phyloP scores from a whole-genome alignment of 1,140 invertebrate genomes.

The Sogatella furcifera region DNA sequence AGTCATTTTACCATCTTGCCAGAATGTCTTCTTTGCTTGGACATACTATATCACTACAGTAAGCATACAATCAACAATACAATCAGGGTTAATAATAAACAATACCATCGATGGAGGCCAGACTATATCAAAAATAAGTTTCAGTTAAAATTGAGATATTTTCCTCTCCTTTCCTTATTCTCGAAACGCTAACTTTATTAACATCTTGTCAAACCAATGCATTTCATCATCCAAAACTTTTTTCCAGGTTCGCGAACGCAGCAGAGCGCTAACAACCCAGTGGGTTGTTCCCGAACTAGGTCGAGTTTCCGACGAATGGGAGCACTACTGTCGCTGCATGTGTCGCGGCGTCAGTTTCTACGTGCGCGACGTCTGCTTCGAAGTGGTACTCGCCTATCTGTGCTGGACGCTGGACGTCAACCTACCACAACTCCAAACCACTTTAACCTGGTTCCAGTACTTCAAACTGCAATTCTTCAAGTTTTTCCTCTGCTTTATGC shows the following conservation, averaged over 20 bases:
- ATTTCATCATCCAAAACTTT: not conserved
- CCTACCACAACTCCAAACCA: slow-evolving; percentile 26
- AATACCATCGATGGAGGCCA: too few relatives aligned
- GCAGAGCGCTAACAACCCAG: slow-evolving; percentile 30
- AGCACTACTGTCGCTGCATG: slow-evolving; percentile 36
- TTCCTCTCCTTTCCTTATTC: too few relatives aligned
- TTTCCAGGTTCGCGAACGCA: slow-evolving; percentile 22
- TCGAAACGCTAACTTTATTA: too few relatives aligned
- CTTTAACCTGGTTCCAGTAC: slow-evolving; percentile 24
- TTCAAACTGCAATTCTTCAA: slow-evolving; percentile 18
- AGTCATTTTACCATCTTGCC: too few relatives aligned
- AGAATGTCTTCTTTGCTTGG: too few relatives aligned
- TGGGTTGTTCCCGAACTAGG: slow-evolving; percentile 34
- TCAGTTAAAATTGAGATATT: too few relatives aligned
- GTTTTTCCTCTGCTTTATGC: slow-evolving; percentile 17
- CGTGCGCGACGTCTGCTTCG: slow-evolving; percentile 27
- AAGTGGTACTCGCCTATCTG: slow-evolving; percentile 27
- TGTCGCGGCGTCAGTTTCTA: slow-evolving; percentile 29
- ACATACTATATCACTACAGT: too few relatives aligned
- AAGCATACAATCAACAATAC: too few relatives aligned
- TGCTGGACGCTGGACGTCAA: slow-evolving; percentile 27
- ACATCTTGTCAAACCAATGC: not conserved
- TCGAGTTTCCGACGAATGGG: slow-evolving; percentile 31
- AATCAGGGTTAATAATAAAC: too few relatives aligned
- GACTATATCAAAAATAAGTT: too few relatives aligned